Base-by-base conservation (phyloP, 1,140 invertebrate species). In the Neotoxoptera formosana region DNA sequence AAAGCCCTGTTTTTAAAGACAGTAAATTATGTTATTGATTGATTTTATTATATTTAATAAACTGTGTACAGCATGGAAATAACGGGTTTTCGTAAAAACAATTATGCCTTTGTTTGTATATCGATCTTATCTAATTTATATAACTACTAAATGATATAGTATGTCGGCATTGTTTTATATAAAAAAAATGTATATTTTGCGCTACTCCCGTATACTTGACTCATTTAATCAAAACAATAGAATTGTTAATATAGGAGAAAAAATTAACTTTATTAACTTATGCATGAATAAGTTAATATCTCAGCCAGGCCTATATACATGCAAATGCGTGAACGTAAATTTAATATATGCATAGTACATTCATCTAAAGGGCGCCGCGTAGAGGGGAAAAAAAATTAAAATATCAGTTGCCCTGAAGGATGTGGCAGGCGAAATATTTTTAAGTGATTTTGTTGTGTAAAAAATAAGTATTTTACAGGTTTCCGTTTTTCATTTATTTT, bases 211-310 rank as follows among this genome's bases (percentile, higher is more conserved):
- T 87, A n/a, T n/a, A 34, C n/a, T 76, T n/a, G 51, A 89, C 34
- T 89, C 87, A 23, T 89, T 48, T 51, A 51, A 89, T 53, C 87
- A 36, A 89, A 89, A 89, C 48, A 36, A 89, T 56, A 36, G 20
- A 60, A 41, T 60, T 60, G 7, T 90, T 60, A 45, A 45, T 60
- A 90, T 60, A 25, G n/a, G 14, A 56, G 45, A 41, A 60, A 60
- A 41, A 34, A n/a, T 36, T 7, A 41, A 45, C 34, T 90, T 90
- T 60, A 56, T 90, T 20, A 89, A 60, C 51, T 90, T 60, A 30
- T 30, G 53, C 25, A 56, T 90, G 56, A 41, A 60, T 90, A 90
- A 60, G 34, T 90, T 60, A 21, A 30, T 90, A 36, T 56, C 48
- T 23, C 48, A 25, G 3, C 14, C 14, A 2, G 6, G 56, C 56